phyloP scores from a whole-genome alignment of 2,888 invertebrate genomes.

The Apamea monoglypha region DNA sequence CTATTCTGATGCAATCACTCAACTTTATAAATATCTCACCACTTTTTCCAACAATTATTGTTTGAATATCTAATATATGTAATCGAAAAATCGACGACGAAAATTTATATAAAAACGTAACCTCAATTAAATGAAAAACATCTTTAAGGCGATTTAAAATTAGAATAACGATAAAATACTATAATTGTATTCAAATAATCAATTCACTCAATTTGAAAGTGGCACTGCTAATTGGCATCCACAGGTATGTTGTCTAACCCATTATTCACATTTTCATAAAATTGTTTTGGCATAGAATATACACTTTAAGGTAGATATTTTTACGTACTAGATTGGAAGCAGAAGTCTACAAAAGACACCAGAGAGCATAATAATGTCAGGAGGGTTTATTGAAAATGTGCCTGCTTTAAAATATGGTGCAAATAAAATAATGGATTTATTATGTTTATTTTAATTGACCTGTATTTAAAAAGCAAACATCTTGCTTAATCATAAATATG shows the following conservation, averaged over 20 bases:
- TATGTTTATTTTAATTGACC: conserved; percentile 34
- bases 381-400: neutral
- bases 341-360: neutral
- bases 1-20: neutral
- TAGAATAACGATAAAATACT: neutral
- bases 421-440: neutral
- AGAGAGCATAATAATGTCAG: conserved; percentile 3
- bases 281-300: neutral
- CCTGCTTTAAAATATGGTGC: neutral
- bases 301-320: neutral
- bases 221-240: neutral
- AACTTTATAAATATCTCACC: neutral
- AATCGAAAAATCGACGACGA: neutral
- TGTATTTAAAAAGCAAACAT: conserved; percentile 21
- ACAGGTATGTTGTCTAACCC: neutral
- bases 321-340: conserved; percentile 2
- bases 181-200: neutral
- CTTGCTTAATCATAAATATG: conserved; percentile 28
- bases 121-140: neutral
- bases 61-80: neutral
- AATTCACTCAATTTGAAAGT: neutral
- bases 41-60: neutral
- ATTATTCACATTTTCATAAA: neutral
- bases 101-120: neutral
- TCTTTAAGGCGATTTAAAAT: neutral